These are phyloP conservation scores for Ostrea edulis DNA, from an alignment of 1,140 invertebrate species.

Conservation along the genomic window DNA sequence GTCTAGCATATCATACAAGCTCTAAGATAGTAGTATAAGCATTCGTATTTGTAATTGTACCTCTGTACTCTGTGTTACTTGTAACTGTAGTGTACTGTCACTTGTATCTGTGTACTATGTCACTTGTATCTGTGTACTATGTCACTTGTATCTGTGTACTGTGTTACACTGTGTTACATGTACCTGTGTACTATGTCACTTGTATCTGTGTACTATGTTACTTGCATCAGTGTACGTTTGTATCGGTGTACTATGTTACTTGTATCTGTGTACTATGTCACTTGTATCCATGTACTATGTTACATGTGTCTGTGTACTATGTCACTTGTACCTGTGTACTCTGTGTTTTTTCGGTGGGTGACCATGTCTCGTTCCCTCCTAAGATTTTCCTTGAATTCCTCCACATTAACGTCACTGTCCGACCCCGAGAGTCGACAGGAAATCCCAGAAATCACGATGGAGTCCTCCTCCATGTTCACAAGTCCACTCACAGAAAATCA, in stretches of 20 bases:
- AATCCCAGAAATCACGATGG: constrained; percentile 91
- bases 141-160: constrained; percentile 86
- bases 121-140: constrained; percentile 86
- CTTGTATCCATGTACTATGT: too few relatives aligned
- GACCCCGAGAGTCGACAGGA: constrained; percentile 94
- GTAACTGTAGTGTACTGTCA: too few relatives aligned
- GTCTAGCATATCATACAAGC: too few relatives aligned
- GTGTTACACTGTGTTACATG: too few relatives aligned
- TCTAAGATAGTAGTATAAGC: too few relatives aligned
- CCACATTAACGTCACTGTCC: constrained; percentile 83
- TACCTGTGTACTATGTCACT: constrained; percentile 88
- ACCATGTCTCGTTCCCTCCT: constrained; percentile 92
- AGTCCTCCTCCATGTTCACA: not conserved
- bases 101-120: constrained; percentile 87
- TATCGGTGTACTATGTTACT: too few relatives aligned
- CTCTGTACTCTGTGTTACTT: constrained; percentile 88
- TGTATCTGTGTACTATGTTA: constrained; percentile 87
- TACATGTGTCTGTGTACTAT: too few relatives aligned
- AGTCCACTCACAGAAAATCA: not conserved
- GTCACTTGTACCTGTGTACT: constrained; percentile 85
- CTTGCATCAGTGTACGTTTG: too few relatives aligned
- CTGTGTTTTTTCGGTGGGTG: constrained; percentile 90
- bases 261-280: too few relatives aligned
- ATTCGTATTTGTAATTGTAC: too few relatives aligned
- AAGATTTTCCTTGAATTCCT: constrained; percentile 92